Evolutionary conservation across 2,797 vertebrate species (phyloP), one percentile per base, ranked within the genome.

Genomic region (Gouania willdenowi): DNA sequence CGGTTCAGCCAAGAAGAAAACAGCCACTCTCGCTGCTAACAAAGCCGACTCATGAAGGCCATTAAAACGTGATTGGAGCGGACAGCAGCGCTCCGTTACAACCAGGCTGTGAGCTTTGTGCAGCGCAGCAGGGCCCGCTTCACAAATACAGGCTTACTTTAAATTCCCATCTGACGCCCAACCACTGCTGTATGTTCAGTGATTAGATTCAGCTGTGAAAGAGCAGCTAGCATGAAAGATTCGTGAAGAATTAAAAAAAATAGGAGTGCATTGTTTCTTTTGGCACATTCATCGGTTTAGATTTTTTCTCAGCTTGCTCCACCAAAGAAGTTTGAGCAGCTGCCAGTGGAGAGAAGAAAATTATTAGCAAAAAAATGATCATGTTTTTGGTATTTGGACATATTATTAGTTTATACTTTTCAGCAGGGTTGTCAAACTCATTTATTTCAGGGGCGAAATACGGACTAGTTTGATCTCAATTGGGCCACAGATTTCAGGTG

Each of bases 261-360:
- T 44, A 24, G 23, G 27, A 26, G 6, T 0, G 8, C 18, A 10
- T 27, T 11, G 19, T 41, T 46, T 39, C 50, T 32, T 47, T 29
- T 28, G 43, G 54, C 16, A 11, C 8, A 43, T 11, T 20, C 3
- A 40, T 48, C 26, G 40, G 50, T 54, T 52, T 34, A 3, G 21
- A 28, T 26, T 21, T 26, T 24, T 3, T 13, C 17, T 29, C 11
- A n/a, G 13, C 27, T n/a, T n/a, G n/a, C n/a, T n/a, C n/a, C n/a
- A n/a, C n/a, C n/a, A n/a, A n/a, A n/a, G n/a, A n/a, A n/a, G n/a
- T n/a, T n/a, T n/a, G n/a, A n/a, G n/a, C n/a, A n/a, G n/a, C n/a
- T n/a, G n/a, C n/a, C n/a, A n/a, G n/a, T n/a, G n/a, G n/a, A n/a
- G n/a, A n/a, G n/a, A n/a, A n/a, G n/a, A n/a, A n/a, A n/a, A n/a